Base-by-base conservation (phyloP, 2,113 vertebrate genomes). In the Lathamus discolor region DNA sequence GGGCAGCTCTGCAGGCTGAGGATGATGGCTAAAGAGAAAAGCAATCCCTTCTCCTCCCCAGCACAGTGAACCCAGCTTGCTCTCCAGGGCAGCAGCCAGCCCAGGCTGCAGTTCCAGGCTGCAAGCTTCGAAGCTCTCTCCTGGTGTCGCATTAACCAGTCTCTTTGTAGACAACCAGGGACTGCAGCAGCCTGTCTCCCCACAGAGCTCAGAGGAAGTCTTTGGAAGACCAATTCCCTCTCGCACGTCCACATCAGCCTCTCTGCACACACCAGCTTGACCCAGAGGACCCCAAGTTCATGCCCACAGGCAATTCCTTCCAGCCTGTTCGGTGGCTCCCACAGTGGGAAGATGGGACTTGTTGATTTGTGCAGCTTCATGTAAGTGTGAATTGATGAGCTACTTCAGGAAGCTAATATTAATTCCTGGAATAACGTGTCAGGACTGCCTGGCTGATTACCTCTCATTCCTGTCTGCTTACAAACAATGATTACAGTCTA, bases 401-500 rank as follows among this genome's bases (percentile, higher is more conserved):
- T 93, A 49, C 96, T 96, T 91, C 79, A 81, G 92, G 72, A 95
- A 91, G 87, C 92, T 96, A 82, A 95, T 96, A 97, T 96, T 96
- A 96, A 97, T 97, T 96, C 94, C 91, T 96, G 83, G 87, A 96
- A 96, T 91, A 96, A 84, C 11, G 25, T 33, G 83, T 95, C 92
- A 96, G 81, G 92, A 81, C 92, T 93, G 95, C 90, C 95, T 92
- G 83, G 94, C 80, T 97, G 97, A 97, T 97, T 97, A 97, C 93
- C 92, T 93, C 91, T 97, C 86, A 86, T 96, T 96, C 97, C 97
- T 88, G 92, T 96, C 96, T 97, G 97, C 97, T 97, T 97, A 97
- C 97, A 97, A 97, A 97, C 97, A 97, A 96, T 97, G 96, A 97
- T 97, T 97, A 97, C 94, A 83, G 91, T 86, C 96, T 97, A 97